These are phyloP conservation scores for Eclectus roratus DNA, from an alignment of 2,113 vertebrate genomes.

Conservation along the genomic window DNA sequence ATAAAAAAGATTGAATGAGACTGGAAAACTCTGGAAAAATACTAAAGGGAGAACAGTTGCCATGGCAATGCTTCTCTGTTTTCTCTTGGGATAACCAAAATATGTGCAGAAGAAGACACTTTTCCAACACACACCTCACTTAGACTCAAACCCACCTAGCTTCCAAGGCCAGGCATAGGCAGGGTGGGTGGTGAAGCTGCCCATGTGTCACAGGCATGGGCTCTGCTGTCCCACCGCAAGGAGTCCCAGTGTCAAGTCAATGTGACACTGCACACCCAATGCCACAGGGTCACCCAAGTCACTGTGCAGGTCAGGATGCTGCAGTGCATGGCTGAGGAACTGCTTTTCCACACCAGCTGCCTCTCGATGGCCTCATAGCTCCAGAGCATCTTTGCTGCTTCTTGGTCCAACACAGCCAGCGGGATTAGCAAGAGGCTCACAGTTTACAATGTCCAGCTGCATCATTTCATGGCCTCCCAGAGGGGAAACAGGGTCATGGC, in stretches of 20 bases:
- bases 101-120: not conserved
- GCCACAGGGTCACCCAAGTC: rapidly evolving
- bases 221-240: not conserved
- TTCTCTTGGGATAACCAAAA: not conserved
- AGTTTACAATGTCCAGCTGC: not conserved
- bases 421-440: not conserved
- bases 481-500: not conserved
- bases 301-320: not conserved
- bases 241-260: not conserved
- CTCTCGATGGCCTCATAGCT: not conserved
- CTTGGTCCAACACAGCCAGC: not conserved
- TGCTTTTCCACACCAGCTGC: not conserved
- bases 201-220: rapidly evolving
- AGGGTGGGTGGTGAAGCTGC: not conserved
- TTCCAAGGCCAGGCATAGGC: rapidly evolving
- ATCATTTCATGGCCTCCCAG: not conserved
- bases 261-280: not conserved
- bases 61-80: not conserved
- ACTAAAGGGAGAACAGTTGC: not conserved
- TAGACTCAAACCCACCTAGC: not conserved
- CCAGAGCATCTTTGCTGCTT: not conserved
- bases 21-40: constrained; percentile 5
- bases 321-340: not conserved
- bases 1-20: not conserved
- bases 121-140: not conserved